Percentiles rank a stretch among this genome's conserved stretches.
Conservation (phyloP, 2,113 vertebrate genomes). For the Tragelaphus imberbis region DNA sequence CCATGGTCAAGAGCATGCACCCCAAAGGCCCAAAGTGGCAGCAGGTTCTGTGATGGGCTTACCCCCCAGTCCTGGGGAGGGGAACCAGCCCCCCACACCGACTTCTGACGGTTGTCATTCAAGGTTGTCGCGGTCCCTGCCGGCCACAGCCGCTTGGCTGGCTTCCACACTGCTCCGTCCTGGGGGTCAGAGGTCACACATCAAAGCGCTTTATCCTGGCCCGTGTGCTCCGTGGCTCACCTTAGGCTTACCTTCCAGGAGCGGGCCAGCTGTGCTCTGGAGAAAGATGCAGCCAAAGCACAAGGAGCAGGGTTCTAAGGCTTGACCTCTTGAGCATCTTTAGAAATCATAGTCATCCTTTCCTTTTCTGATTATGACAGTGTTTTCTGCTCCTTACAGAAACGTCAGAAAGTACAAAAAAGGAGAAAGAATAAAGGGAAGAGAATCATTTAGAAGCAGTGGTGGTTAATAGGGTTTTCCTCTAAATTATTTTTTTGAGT, state of each 20-base stretch:
- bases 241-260: not conserved
- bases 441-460: not conserved
- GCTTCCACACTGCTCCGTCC: not conserved
- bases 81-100: rapidly evolving
- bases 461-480: not conserved
- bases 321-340: not conserved
- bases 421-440: not conserved
- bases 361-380: not conserved
- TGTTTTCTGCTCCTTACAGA: not conserved
- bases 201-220: not conserved
- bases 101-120: not conserved
- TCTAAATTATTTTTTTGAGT: not conserved
- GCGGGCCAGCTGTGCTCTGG: not conserved
- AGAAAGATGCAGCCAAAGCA: not conserved
- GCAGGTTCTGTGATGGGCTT: not conserved
- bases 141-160: not conserved
- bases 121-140: rapidly evolving
- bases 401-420: not conserved
- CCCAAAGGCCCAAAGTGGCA: not conserved
- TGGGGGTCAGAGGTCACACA: not conserved
- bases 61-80: not conserved
- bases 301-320: not conserved
- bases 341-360: not conserved
- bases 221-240: rapidly evolving
- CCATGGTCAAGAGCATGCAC: not conserved